Base-by-base conservation (phyloP, 2,113 vertebrate species). In the Rhea pennata region DNA sequence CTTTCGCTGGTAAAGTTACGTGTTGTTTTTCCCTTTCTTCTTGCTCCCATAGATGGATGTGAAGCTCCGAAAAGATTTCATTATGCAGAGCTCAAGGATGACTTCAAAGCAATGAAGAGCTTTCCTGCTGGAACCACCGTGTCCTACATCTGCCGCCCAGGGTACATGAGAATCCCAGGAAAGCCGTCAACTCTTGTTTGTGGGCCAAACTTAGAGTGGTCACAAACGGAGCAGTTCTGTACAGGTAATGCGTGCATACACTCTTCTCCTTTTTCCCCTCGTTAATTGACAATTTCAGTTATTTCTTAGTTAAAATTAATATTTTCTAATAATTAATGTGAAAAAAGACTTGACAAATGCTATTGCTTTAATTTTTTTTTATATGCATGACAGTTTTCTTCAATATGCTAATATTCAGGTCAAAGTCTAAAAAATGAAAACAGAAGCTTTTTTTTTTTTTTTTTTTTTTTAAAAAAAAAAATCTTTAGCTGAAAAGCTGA, bases 21-120 rank as follows among this genome's bases (percentile, higher is more conserved):
- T 13, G 0, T 22, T 48, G 48, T 2, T 54, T 56, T 91, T 15
- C 22, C 39, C 39, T 17, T 42, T 6, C 31, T 27, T 21, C 8
- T 54, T 8, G 1, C 21, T 56, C 61, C 21, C 8, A 6, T 84
- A 97, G 97, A 0, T 2, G 0, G 0, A 0, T 97, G 97, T 70
- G 0, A 0, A 10, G 0, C 0, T 0, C 97, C 96, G 0, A 56
- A 78, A 0, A 79, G 66, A 53, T 53, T 95, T 44, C 5, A 2
- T 0, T 77, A 54, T 1, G 96, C 97, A 0, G 91, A 94, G 61
- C 97, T 42, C 0, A 0, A 0, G 3, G 2, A 15, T 1, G 0
- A 0, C 3, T 54, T 11, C 59, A 5, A 0, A 17, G 1, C 14
- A 0, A 6, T 1, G 4, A 1, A 23, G 19, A 20, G 6, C 2